Conservation (phyloP, 2,888 invertebrate genomes). For the Nemurella pictetii region DNA sequence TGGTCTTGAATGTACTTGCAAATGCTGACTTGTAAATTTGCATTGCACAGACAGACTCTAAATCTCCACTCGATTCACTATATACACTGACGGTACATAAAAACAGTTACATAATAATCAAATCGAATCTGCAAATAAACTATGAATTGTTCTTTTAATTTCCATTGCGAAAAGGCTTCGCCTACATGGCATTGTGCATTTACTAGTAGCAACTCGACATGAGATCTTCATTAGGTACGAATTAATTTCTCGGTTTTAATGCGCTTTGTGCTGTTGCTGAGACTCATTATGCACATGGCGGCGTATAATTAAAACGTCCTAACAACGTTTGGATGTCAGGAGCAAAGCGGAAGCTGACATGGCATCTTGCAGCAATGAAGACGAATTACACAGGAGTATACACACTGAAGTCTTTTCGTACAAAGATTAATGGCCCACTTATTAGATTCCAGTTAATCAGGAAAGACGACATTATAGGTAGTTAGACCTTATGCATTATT, state of each 20-base stretch:
- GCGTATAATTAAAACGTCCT: background rate
- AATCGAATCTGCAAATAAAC: background rate
- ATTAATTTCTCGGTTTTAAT: background rate
- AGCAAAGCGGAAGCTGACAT: background rate
- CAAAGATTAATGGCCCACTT: constrained; percentile 33
- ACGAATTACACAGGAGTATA: background rate
- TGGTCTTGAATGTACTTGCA: constrained; percentile 17
- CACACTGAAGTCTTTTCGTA: background rate
- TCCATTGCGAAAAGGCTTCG: background rate
- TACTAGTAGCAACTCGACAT: background rate
- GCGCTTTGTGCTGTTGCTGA: background rate
- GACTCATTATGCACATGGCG: background rate
- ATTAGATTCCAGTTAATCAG: constrained; percentile 30
- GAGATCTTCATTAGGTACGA: background rate
- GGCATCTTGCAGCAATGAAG: background rate
- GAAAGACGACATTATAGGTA: background rate
- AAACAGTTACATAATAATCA: background rate
- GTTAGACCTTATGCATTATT: background rate
- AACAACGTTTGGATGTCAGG: background rate
- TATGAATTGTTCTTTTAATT: background rate
- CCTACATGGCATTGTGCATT: background rate
- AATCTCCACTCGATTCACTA: background rate
- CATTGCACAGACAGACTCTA: background rate
- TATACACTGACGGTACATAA: background rate
- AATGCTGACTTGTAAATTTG: constrained; percentile 4